Percentiles rank a stretch among this genome's conserved stretches.
phyloP scores from a whole-genome alignment of 2,888 invertebrate species.

The Cremastobaeus sp. region DNA sequence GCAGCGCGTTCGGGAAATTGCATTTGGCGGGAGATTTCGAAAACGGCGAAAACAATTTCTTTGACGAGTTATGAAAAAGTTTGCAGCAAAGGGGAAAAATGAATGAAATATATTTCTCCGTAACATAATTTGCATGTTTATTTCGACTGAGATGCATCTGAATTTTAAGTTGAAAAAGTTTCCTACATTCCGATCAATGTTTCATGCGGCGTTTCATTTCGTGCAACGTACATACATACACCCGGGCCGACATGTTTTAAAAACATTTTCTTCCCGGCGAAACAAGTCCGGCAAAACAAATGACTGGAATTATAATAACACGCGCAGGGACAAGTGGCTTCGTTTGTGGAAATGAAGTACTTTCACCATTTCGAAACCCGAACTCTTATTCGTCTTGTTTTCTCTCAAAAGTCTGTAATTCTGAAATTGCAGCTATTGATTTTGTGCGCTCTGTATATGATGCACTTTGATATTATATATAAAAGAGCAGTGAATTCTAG shows the following conservation, averaged over 20 bases:
- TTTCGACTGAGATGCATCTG: conserved; percentile 21
- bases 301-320: conserved; percentile 33
- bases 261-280: background rate
- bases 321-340: conserved; percentile 7
- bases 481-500: conserved; percentile 20
- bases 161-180: conserved; percentile 29
- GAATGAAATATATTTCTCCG: too few species aligned
- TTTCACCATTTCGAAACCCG: conserved; percentile 34
- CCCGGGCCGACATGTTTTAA: conserved; percentile 27
- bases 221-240: conserved; percentile 14
- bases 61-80: too few species aligned
- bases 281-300: conserved; percentile 19
- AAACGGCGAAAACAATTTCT: too few species aligned
- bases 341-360: conserved; percentile 37
- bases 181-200: conserved; percentile 28
- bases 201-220: conserved; percentile 24
- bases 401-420: conserved; percentile 45
- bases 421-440: conserved; percentile 45
- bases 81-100: too few species aligned
- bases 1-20: too few species aligned
- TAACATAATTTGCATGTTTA: conserved; percentile 15
- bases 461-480: too few species aligned
- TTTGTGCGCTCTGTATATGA: conserved; percentile 34
- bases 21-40: too few species aligned
- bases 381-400: too few species aligned